Evolutionary conservation across 1,140 invertebrate species (phyloP), one percentile per base, ranked within the genome.

Genomic region (Drosophila willistoni): DNA sequence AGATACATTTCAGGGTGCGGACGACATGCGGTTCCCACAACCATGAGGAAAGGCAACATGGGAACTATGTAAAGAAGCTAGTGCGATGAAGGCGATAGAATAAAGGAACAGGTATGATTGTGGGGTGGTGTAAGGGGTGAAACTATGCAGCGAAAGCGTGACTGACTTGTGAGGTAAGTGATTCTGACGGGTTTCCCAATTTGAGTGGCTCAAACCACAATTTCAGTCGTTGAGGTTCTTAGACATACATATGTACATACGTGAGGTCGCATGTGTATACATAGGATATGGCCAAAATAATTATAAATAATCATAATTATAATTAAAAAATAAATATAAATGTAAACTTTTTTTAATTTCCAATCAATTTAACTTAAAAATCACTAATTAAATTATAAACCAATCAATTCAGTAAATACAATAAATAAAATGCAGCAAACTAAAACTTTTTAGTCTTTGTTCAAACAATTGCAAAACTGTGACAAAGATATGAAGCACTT

Each of bases 81-180:
- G 39, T 17, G 29, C 7, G 2, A 25, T 60, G 41, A 22, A 22
- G 19, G 1, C 19, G 19, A 22, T 34, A 9, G 7, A 34, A 34
- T 10, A 36, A 12, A 60, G 14, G 64, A 64, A 71, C 36, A 70
- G 41, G 55, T 42, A 51, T 29, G 64, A 42, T 54, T 55, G 7
- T 2, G 47, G 47, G 7, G 1, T 17, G 47, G 47, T 29, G 25
- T 10, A 33, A 33, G 19, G 2, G n/a, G 44, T 14, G 17, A 17
- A 3, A 7, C 14, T 13, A 29, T 10, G n/a, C 7, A 10, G 17
- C 17, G 9, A 12, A 33, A 36, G 56, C 33, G 14, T 51, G 62
- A 54, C 44, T 73, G 72, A 71, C 64, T 78, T 41, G 64, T 57
- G 51, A 54, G 68, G 56, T 68, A 72, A 68, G 61, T 68, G 73